Conservation (phyloP, 2,888 invertebrate genomes). For the Merodon equestris region DNA sequence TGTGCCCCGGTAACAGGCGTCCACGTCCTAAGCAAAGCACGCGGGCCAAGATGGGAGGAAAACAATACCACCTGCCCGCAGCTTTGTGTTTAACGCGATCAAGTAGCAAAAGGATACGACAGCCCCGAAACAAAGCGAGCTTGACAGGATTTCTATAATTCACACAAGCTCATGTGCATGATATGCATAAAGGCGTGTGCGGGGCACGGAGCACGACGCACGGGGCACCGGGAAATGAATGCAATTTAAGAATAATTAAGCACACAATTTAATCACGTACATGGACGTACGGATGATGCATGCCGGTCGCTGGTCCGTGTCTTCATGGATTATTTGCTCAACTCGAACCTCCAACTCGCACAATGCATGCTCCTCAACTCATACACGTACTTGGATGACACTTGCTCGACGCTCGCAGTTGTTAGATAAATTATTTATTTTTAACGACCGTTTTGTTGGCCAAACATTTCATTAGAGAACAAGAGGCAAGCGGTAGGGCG, state of each 20-base stretch:
- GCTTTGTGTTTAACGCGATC: conserved; percentile 38
- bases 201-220: too few species aligned
- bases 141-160: conserved; percentile 20
- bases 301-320: too few species aligned
- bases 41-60: conserved; percentile 3
- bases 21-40: background rate
- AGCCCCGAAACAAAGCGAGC: conserved; percentile 19
- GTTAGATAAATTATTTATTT: conserved; percentile 63
- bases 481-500: background rate
- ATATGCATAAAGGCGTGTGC: too few species aligned
- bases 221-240: conserved; percentile 47
- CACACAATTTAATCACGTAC: conserved; percentile 44
- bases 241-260: conserved; percentile 65
- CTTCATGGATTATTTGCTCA: conserved; percentile 28
- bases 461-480: conserved; percentile 22
- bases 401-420: conserved; percentile 32
- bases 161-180: conserved; percentile 3
- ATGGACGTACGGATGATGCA: conserved; percentile 2
- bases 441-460: conserved; percentile 58
- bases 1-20: conserved; percentile 12
- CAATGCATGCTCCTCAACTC: background rate
- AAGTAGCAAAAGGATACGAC: conserved; percentile 32
- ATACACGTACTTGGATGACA: background rate
- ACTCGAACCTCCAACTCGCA: conserved; percentile 13
- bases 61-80: conserved; percentile 19